Evolutionary conservation across 2,888 invertebrate species (phyloP).

Genomic region (Diaphora mendica): DNA sequence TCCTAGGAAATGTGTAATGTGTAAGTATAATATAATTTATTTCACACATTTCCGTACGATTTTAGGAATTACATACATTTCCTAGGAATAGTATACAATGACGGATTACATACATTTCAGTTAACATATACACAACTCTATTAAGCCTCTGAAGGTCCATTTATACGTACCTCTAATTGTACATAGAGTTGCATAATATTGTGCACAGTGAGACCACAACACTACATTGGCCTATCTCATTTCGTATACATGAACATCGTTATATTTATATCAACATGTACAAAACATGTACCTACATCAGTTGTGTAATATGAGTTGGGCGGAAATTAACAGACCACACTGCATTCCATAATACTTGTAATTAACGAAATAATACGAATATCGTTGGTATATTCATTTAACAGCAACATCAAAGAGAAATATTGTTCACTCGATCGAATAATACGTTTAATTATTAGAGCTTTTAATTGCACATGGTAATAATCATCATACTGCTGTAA

Average conservation of each 20-base stretch:
- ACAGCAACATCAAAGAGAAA: constrained; percentile 72
- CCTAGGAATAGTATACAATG: too few species aligned
- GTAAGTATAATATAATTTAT: too few species aligned
- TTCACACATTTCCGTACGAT: too few species aligned
- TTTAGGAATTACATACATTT: too few species aligned
- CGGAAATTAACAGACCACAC: constrained; percentile 72
- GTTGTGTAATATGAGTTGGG: constrained; percentile 47
- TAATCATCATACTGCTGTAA: neutral
- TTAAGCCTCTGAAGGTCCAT: neutral
- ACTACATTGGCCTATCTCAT: constrained; percentile 14
- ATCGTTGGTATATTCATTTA: constrained; percentile 71
- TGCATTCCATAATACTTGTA: constrained; percentile 75
- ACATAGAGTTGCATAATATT: constrained; percentile 5
- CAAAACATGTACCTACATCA: constrained; percentile 10
- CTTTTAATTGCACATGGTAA: constrained; percentile 45
- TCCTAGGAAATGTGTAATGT: too few species aligned
- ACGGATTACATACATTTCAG: too few species aligned
- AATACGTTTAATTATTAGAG: constrained; percentile 73
- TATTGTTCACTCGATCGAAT: constrained; percentile 72
- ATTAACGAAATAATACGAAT: constrained; percentile 77
- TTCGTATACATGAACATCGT: constrained; percentile 8
- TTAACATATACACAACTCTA: neutral
- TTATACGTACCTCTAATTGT: neutral
- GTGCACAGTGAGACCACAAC: constrained; percentile 3
- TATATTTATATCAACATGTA: constrained; percentile 14